These are phyloP conservation scores for Pachyramphus minor DNA, from an alignment of 2,113 vertebrate genomes.

Conservation along the genomic window DNA sequence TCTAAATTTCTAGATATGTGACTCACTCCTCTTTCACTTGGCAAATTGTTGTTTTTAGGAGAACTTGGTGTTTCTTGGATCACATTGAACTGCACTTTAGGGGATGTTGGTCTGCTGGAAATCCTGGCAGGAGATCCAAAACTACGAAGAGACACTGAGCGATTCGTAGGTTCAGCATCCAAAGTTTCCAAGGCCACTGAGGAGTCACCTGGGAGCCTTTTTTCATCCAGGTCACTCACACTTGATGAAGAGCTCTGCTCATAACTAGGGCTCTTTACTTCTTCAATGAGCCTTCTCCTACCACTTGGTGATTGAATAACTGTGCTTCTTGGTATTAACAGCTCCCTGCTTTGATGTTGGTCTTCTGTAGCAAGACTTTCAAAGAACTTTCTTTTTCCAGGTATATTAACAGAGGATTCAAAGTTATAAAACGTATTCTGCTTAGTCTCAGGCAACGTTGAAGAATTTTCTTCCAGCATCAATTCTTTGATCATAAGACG, in stretches of 20 bases:
- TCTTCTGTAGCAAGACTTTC: constrained; percentile 79
- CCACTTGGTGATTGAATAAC: constrained; percentile 71
- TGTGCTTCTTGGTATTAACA: constrained; percentile 75
- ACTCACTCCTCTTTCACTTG: constrained; percentile 72
- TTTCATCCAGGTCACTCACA: constrained; percentile 77
- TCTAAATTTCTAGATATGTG: constrained; percentile 83
- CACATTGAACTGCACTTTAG: constrained; percentile 62
- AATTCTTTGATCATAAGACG: constrained; percentile 81
- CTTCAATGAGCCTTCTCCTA: constrained; percentile 80
- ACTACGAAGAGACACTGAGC: constrained; percentile 70
- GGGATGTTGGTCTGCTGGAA: constrained; percentile 72
- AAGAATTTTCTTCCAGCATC: constrained; percentile 69
- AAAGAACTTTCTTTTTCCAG: constrained; percentile 79
- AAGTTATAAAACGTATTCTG: constrained; percentile 32
- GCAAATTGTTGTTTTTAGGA: constrained; percentile 59
- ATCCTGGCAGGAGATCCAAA: constrained; percentile 72
- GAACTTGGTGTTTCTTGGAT: constrained; percentile 64
- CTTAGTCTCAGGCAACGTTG: constrained; percentile 30
- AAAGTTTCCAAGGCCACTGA: constrained; percentile 73
- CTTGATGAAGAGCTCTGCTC: constrained; percentile 77
- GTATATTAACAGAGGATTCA: constrained; percentile 68
- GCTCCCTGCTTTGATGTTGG: constrained; percentile 69
- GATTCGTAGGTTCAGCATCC: constrained; percentile 77
- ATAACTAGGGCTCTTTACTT: constrained; percentile 73
- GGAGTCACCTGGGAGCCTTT: constrained; percentile 64